Percentiles rank a stretch among this genome's conserved stretches.
These are phyloP conservation scores for Ammodytes dubius DNA, from an alignment of 2,113 vertebrate species.

Conservation along the genomic window DNA sequence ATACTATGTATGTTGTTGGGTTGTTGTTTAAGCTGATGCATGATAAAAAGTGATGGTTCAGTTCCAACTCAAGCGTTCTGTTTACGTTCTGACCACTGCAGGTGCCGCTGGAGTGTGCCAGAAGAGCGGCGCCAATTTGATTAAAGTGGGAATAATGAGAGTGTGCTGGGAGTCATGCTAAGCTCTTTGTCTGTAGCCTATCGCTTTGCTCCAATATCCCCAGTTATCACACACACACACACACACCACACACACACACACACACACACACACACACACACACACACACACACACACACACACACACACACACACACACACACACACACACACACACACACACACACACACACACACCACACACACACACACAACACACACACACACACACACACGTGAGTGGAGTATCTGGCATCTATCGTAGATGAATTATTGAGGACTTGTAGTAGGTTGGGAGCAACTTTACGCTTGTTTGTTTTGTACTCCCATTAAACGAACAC, in stretches of 20 bases:
- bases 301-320: neutral
- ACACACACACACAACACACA: slow-evolving; percentile 16
- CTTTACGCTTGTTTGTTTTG: slow-evolving; percentile 67
- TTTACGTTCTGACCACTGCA: slow-evolving; percentile 33
- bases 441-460: slow-evolving; percentile 53
- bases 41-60: neutral
- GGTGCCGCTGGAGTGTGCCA: slow-evolving; percentile 52
- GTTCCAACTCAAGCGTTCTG: slow-evolving; percentile 27
- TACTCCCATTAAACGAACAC: slow-evolving; percentile 30
- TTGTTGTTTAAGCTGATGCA: neutral
- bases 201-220: slow-evolving; percentile 36
- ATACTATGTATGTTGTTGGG: neutral
- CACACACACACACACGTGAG: slow-evolving; percentile 14
- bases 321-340: slow-evolving; percentile 6
- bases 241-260: neutral
- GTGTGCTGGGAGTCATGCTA: slow-evolving; percentile 40
- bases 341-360: slow-evolving; percentile 3
- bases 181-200: slow-evolving; percentile 27
- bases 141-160: slow-evolving; percentile 71
- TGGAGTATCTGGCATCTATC: slow-evolving; percentile 35
- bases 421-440: slow-evolving; percentile 67
- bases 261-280: slow-evolving; percentile 6
- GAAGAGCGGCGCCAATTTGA: slow-evolving; percentile 55
- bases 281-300: slow-evolving; percentile 6
- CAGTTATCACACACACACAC: slow-evolving; percentile 8